Evolutionary conservation across 2,113 vertebrate genomes (phyloP).

Genomic region (Pluvialis apricaria): DNA sequence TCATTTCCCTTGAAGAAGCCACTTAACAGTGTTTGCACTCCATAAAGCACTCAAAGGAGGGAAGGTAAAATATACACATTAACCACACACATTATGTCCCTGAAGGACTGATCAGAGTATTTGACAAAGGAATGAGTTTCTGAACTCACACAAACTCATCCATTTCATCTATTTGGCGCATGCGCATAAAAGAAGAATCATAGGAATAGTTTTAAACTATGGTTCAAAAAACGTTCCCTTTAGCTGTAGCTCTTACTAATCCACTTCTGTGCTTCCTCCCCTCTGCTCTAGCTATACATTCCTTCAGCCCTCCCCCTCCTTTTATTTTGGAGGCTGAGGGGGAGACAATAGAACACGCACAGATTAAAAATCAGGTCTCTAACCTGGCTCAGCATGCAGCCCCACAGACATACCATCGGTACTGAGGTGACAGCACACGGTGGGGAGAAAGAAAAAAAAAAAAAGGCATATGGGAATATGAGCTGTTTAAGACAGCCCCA

Average conservation of each 20-base stretch:
- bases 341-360: background rate
- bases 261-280: rapidly evolving
- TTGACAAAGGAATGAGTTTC: background rate
- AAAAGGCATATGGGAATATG: background rate
- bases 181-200: background rate
- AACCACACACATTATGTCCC: background rate
- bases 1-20: background rate
- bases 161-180: background rate
- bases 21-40: background rate
- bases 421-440: background rate
- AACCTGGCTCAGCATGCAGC: background rate
- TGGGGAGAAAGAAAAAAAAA: background rate
- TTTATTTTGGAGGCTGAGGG: background rate
- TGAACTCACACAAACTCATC: background rate
- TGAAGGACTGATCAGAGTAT: background rate
- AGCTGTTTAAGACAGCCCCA: background rate
- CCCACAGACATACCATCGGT: background rate
- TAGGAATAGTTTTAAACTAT: background rate
- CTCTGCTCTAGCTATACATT: background rate
- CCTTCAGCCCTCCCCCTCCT: background rate
- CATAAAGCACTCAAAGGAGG: background rate
- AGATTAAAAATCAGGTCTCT: background rate
- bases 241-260: background rate
- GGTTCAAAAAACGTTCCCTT: background rate
- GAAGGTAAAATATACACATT: background rate